Conservation (phyloP, 2,113 vertebrate species). For the Heloderma charlesbogerti region DNA sequence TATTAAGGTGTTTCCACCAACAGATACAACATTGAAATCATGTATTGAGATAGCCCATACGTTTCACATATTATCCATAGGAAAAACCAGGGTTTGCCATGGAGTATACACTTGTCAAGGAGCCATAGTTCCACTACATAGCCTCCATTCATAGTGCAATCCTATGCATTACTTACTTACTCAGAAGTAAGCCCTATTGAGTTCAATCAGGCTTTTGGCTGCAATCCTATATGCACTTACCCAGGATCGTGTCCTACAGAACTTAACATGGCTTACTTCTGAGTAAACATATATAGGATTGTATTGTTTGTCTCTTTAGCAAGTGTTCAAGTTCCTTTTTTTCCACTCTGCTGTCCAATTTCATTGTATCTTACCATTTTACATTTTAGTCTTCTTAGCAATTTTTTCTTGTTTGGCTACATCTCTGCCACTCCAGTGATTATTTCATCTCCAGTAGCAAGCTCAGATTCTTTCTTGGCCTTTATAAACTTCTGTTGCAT, state of each 20-base stretch:
- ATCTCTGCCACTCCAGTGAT: neutral
- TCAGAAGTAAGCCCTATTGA: neutral
- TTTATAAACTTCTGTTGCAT: constrained; percentile 11
- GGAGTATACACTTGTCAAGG: neutral
- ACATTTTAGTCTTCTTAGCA: constrained; percentile 10
- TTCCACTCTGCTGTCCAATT: neutral
- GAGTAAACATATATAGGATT: neutral
- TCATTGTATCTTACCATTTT: neutral
- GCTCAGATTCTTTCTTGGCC: neutral
- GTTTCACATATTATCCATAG: neutral
- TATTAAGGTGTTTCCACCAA: neutral
- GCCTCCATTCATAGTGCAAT: neutral
- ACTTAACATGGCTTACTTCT: neutral
- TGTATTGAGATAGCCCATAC: neutral
- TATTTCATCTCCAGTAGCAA: neutral
- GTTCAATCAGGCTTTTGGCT: neutral
- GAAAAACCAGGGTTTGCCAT: neutral
- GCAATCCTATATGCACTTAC: neutral
- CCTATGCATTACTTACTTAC: neutral
- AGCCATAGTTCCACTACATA: neutral
- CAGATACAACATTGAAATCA: neutral
- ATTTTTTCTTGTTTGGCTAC: neutral
- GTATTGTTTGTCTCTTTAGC: neutral
- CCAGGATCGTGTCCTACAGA: neutral
- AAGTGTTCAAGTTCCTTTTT: neutral